Base-by-base conservation (phyloP, 1,140 invertebrate species). In the Drosophila nebulosa region DNA sequence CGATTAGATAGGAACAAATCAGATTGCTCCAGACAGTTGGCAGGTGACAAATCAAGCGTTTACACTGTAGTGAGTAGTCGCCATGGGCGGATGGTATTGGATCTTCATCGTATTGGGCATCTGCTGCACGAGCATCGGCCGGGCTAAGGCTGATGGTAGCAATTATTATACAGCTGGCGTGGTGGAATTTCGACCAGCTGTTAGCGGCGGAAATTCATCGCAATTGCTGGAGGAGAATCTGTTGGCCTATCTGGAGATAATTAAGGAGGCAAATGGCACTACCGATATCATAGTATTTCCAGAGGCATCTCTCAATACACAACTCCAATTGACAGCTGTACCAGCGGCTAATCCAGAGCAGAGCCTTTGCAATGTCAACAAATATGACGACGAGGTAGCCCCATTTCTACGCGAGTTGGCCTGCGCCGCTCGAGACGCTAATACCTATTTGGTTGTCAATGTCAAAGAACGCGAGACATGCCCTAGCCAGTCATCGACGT, bases 211-310 rank as follows among this genome's bases (percentile, higher is more conserved):
- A 16, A 74, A 5, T 1, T 85, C 86, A 0, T 51, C 58, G 4
- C 65, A 90, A 12, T 26, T 85, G 60, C 51, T 91, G 5, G 62
- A 56, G 2, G 64, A 88, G 6, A 88, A 91, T 65, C 70, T 91
- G 7, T 21, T 18, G 0, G 83, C 70, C 0, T 91, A 91, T 66
- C 51, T 79, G 32, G 56, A 79, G 9, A 64, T 91, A 5, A 74
- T 91, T 4, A 21, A 24, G 1, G 58, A 64, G 6, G 79, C 73
- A 0, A 72, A 76, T 16, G 69, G 81, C 65, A 94, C 93, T 0
- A 94, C 93, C 0, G 95, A 97, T 65, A 96, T 98, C 3, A 92
- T 98, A 0, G 96, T 98, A 5, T 97, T 97, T 83, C 97, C 97
- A 0, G 97, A 98, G 91, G 86, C 92, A 61, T 92, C 93, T 0